Percentiles rank a stretch among this genome's conserved stretches.
phyloP scores from a whole-genome alignment of 2,888 invertebrate species.

The Raillietiella orientalis region DNA sequence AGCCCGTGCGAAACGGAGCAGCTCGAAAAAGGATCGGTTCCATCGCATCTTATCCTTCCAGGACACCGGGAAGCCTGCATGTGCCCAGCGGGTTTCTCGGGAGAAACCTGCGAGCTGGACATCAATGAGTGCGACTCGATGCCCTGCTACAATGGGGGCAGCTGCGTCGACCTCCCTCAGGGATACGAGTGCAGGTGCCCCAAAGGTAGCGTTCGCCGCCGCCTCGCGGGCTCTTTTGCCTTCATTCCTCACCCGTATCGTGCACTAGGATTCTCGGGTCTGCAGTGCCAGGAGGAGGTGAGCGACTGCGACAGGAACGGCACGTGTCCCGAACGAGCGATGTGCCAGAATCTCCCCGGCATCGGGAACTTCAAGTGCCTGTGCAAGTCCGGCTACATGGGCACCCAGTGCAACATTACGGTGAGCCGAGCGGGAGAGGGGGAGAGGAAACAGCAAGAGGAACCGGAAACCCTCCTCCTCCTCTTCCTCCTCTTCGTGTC shows the following conservation, averaged over 20 bases:
- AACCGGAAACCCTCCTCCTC: too few species aligned
- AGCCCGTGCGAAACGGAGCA: too few species aligned
- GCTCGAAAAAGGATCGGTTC: neutral
- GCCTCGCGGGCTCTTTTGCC: too few species aligned
- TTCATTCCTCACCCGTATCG: too few species aligned
- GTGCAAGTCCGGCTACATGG: constrained; percentile 78
- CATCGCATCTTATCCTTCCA: constrained; percentile 6
- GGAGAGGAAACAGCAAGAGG: too few species aligned
- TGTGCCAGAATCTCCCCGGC: constrained; percentile 84
- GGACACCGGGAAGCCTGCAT: constrained; percentile 61
- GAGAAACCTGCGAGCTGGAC: constrained; percentile 68
- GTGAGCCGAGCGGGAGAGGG: too few species aligned
- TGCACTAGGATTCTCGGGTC: constrained; percentile 36
- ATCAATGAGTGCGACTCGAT: constrained; percentile 79
- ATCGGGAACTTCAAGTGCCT: constrained; percentile 57
- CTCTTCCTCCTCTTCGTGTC: too few species aligned
- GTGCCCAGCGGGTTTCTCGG: constrained; percentile 79
- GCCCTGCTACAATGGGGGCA: constrained; percentile 74
- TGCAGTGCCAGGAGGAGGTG: constrained; percentile 75
- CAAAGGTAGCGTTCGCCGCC: neutral
- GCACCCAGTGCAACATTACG: constrained; percentile 60
- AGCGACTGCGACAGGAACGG: constrained; percentile 47
- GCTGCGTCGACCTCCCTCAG: constrained; percentile 67
- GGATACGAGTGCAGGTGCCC: constrained; percentile 67
- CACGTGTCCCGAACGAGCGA: constrained; percentile 81